Percentiles rank a stretch among this genome's conserved stretches.
Evolutionary conservation across 2,888 invertebrate genomes (phyloP).

Genomic region (Acleris laterana): DNA sequence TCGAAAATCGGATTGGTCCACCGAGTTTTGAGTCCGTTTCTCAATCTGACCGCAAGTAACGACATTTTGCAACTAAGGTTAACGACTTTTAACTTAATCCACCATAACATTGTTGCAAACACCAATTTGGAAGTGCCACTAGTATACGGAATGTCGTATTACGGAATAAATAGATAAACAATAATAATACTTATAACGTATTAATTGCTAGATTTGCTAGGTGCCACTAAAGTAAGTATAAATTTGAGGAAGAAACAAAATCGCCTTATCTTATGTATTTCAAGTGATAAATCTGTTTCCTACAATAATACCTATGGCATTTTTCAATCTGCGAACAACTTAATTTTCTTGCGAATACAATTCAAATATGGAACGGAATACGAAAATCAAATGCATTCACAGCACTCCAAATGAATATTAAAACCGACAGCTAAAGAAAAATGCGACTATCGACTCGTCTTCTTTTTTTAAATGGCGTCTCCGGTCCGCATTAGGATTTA

Average conservation of each 20-base stretch:
- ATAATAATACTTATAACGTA: neutral
- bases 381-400: neutral
- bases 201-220: no score
- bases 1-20: slow-evolving; percentile 10
- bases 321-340: no score
- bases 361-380: neutral
- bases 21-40: slow-evolving; percentile 11
- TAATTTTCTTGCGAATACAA: neutral
- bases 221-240: neutral
- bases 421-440: neutral
- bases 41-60: slow-evolving; percentile 1
- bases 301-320: no score
- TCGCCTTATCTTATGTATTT: no score
- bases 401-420: neutral
- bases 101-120: slow-evolving; percentile 23
- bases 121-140: slow-evolving; percentile 4
- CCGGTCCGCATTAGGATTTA: slow-evolving; percentile 16
- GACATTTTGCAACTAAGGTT: slow-evolving; percentile 28
- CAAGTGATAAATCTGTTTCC: no score
- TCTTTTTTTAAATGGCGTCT: slow-evolving; percentile 28
- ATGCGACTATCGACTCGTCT: slow-evolving; percentile 10
- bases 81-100: slow-evolving; percentile 29
- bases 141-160: neutral
- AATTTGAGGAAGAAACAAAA: no score
- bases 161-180: no score